These are phyloP conservation scores for Oncorhynchus masou DNA, from an alignment of 2,113 vertebrate species.

Conservation along the genomic window DNA sequence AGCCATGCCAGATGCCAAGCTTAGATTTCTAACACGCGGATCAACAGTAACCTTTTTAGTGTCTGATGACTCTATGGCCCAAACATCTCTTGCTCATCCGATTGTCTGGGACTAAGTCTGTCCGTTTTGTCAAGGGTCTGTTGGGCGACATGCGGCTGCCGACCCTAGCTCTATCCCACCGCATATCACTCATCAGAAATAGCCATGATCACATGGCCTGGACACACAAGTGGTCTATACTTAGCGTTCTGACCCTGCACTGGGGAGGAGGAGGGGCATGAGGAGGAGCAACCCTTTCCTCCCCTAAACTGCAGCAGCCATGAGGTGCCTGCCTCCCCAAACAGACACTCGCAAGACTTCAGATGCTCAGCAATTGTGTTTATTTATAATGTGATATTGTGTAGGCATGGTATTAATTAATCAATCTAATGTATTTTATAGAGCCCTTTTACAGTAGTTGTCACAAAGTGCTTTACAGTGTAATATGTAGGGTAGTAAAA, in stretches of 20 bases:
- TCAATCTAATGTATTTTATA: no score
- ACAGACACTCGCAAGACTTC: not conserved
- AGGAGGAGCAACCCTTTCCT: conserved; percentile 14
- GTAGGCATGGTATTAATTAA: no score
- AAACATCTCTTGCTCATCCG: conserved; percentile 34
- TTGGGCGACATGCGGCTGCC: conserved; percentile 64
- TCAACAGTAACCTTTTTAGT: conserved; percentile 7
- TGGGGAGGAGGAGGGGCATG: not conserved
- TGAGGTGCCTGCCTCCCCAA: not conserved
- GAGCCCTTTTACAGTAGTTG: no score
- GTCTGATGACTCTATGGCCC: conserved; percentile 23
- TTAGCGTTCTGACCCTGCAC: conserved; percentile 56
- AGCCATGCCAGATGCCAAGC: no score
- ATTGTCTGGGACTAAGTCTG: conserved; percentile 47
- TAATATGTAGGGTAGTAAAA: no score
- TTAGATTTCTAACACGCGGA: no score
- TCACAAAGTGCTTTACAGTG: no score
- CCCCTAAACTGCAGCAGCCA: not conserved
- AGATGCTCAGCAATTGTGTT: not conserved
- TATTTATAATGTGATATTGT: no score
- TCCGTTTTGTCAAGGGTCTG: conserved; percentile 61
- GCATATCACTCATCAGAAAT: conserved; percentile 70
- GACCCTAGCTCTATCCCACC: conserved; percentile 52
- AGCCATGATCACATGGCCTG: conserved; percentile 71
- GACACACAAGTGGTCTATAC: conserved; percentile 64